A percentile compares a stretch with the other conserved stretches of the same genome.
Conservation (phyloP, 2,113 vertebrate genomes). For the Pteronura brasiliensis region DNA sequence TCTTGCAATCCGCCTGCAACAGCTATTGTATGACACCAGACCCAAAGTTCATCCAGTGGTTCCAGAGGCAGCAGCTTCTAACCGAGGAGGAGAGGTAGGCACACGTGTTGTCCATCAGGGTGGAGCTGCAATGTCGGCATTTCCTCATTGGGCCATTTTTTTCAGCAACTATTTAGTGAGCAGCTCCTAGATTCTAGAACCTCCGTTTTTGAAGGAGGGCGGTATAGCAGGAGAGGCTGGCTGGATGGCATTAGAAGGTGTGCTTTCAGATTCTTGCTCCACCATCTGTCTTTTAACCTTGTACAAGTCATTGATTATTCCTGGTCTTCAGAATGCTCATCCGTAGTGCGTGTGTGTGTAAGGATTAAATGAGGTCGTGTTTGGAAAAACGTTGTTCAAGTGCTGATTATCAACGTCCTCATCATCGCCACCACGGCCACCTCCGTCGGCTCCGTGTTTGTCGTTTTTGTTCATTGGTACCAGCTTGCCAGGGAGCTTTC, state of each 20-base stretch:
- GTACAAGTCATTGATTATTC: background rate
- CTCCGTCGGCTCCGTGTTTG: accelerated
- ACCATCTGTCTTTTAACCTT: background rate
- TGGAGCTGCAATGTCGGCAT: accelerated
- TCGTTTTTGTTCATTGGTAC: background rate
- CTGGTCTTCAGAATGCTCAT: background rate
- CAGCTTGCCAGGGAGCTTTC: background rate
- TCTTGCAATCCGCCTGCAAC: conserved; percentile 95
- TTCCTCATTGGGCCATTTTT: background rate
- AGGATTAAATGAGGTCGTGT: background rate
- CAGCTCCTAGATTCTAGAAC: background rate
- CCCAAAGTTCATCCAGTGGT: conserved; percentile 91
- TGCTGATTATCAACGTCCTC: background rate
- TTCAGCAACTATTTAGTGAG: background rate
- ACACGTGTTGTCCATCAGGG: accelerated
- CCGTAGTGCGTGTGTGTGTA: background rate
- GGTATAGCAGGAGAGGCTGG: background rate
- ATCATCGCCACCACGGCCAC: background rate
- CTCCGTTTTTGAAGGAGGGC: background rate
- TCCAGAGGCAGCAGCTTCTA: conserved; percentile 87
- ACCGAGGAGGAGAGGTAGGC: conserved; percentile 93
- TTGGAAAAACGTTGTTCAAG: background rate
- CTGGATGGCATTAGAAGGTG: background rate
- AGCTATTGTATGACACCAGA: conserved; percentile 92
- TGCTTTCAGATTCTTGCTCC: background rate